Percentiles rank a stretch among this genome's conserved stretches.
These are phyloP conservation scores for Aplidium turbinatum DNA, from an alignment of 23 tunicate species.

Conservation along the genomic window DNA sequence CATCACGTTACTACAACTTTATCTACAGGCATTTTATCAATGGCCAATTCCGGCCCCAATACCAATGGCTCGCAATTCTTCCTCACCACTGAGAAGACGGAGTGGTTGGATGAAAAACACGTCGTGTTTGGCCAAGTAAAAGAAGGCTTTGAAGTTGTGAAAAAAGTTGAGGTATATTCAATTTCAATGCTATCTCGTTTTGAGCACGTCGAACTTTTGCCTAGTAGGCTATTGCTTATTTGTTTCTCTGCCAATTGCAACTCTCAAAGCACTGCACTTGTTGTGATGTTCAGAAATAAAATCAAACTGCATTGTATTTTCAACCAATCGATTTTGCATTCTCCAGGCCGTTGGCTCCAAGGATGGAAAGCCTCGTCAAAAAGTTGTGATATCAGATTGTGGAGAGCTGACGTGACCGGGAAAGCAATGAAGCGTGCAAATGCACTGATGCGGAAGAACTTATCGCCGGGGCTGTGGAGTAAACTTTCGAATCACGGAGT, in stretches of 20 bases:
- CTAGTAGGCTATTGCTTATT: too few species aligned
- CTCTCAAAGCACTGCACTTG: too few species aligned
- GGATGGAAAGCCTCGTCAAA: conserved; percentile 89
- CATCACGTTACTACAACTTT: too few species aligned
- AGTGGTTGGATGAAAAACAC: conserved; percentile 87
- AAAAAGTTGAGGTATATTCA: conserved; percentile 66
- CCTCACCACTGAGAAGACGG: conserved; percentile 89
- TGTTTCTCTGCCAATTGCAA: too few species aligned
- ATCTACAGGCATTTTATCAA: conserved; percentile 65
- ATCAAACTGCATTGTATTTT: too few species aligned
- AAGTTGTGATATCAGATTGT: conserved; percentile 88
- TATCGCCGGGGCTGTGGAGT: too few species aligned
- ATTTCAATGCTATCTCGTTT: too few species aligned
- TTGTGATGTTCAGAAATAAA: neutral
- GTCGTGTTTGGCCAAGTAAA: conserved; percentile 86
- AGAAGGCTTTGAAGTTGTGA: conserved; percentile 88
- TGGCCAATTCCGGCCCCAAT: conserved; percentile 99
- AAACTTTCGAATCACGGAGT: too few species aligned
- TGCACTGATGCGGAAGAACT: too few species aligned
- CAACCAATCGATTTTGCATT: neutral
- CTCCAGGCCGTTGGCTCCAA: conserved; percentile 81
- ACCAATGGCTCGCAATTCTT: conserved; percentile 98
- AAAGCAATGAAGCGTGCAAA: too few species aligned
- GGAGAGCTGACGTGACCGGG: conserved; percentile 67
- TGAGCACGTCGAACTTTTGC: too few species aligned